phyloP scores from a whole-genome alignment of 2,888 invertebrate species.

The Aphrophora alni region DNA sequence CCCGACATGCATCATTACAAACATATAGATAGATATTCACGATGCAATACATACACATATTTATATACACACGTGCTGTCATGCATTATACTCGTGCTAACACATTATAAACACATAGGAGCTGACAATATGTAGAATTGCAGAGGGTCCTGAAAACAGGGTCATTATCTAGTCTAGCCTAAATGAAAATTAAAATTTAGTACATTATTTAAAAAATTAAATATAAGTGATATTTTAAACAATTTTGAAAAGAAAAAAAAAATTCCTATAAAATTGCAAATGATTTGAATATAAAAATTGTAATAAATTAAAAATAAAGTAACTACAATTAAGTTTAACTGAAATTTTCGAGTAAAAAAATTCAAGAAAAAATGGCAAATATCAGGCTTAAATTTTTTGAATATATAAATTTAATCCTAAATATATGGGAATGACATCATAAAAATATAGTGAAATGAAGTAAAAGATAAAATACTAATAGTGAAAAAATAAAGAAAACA shows the following conservation, averaged over 20 bases:
- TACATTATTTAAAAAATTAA: no score
- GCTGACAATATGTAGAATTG: conserved; percentile 24
- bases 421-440: background rate
- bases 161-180: background rate
- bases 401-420: no score
- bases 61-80: conserved; percentile 35
- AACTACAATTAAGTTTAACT: no score
- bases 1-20: conserved; percentile 39
- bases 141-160: background rate
- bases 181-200: background rate
- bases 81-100: conserved; percentile 30
- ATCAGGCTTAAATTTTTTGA: no score
- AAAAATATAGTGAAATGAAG: background rate
- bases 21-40: conserved; percentile 34
- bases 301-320: no score
- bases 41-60: conserved; percentile 41
- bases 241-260: no score
- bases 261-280: no score
- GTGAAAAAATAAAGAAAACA: background rate
- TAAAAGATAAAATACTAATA: background rate
- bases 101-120: conserved; percentile 26
- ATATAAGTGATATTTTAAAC: no score
- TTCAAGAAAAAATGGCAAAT: no score
- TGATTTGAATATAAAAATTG: no score
- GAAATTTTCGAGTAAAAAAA: no score